Evolutionary conservation across 2,113 vertebrate species (phyloP).

Genomic region (Bubo scandiacus): DNA sequence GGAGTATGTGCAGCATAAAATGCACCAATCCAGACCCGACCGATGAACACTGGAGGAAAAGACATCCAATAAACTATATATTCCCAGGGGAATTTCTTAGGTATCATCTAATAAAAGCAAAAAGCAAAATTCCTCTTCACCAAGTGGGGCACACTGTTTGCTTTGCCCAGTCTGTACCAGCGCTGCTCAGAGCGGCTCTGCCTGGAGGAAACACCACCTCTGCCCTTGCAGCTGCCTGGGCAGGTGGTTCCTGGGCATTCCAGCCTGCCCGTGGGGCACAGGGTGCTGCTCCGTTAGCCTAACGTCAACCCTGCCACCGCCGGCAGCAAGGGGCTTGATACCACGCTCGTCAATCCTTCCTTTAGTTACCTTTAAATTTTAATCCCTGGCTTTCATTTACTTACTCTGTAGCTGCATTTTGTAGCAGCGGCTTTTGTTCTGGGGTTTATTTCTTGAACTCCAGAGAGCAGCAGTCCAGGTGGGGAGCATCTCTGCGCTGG

Average conservation of each 20-base stretch:
- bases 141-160: too few relatives aligned
- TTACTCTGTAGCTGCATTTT: not conserved
- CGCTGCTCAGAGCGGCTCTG: rapidly evolving
- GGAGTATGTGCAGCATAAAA: rapidly evolving
- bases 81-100: not conserved
- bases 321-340: not conserved
- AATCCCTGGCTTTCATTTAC: not conserved
- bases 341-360: not conserved
- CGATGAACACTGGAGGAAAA: not conserved
- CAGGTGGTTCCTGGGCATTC: not conserved
- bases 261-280: rapidly evolving
- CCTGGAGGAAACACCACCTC: not conserved
- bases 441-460: not conserved
- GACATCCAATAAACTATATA: not conserved
- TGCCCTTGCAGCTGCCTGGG: rapidly evolving
- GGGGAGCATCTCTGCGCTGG: not conserved
- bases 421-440: rapidly evolving
- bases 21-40: not conserved
- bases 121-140: not conserved
- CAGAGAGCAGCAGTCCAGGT: not conserved
- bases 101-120: not conserved
- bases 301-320: not conserved
- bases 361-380: not conserved
- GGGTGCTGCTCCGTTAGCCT: not conserved
- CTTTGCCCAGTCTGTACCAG: not conserved